Percentiles rank a stretch among this genome's conserved stretches.
Evolutionary conservation across 1,140 invertebrate genomes (phyloP).

Genomic region (silkworm (Bombyx mori)): DNA sequence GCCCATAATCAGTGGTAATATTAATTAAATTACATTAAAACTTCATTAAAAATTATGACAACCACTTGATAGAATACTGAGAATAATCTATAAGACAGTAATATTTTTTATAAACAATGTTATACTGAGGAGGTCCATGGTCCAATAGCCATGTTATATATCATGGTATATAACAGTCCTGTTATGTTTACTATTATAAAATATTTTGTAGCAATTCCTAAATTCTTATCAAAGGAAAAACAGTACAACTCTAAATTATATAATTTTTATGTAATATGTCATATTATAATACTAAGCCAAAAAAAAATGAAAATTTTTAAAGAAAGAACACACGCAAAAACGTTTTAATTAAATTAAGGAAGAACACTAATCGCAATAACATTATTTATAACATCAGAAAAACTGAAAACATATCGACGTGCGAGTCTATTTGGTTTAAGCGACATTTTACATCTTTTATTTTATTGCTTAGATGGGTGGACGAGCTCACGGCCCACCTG

Average conservation of each 20-base stretch:
- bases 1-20: conserved; percentile 56
- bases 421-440: too few species aligned
- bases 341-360: too few species aligned
- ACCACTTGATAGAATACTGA: conserved; percentile 4
- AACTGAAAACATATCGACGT: not conserved
- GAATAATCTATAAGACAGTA: not conserved
- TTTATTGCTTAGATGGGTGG: too few species aligned
- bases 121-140: not conserved
- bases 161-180: too few species aligned
- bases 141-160: too few species aligned
- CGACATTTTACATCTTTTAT: too few species aligned
- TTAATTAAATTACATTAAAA: conserved; percentile 31
- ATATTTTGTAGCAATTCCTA: not conserved
- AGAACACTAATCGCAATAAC: too few species aligned
- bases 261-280: not conserved
- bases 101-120: not conserved
- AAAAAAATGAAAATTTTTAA: too few species aligned
- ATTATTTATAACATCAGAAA: not conserved
- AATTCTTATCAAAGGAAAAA: not conserved
- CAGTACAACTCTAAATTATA: not conserved
- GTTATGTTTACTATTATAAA: too few species aligned
- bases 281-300: not conserved
- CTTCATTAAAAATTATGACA: conserved; percentile 5
- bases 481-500: too few species aligned
- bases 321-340: too few species aligned